A percentile compares a stretch with the other conserved stretches of the same genome.
Evolutionary conservation across 2,888 invertebrate species (phyloP).

Genomic region (Smittia aterrima): DNA sequence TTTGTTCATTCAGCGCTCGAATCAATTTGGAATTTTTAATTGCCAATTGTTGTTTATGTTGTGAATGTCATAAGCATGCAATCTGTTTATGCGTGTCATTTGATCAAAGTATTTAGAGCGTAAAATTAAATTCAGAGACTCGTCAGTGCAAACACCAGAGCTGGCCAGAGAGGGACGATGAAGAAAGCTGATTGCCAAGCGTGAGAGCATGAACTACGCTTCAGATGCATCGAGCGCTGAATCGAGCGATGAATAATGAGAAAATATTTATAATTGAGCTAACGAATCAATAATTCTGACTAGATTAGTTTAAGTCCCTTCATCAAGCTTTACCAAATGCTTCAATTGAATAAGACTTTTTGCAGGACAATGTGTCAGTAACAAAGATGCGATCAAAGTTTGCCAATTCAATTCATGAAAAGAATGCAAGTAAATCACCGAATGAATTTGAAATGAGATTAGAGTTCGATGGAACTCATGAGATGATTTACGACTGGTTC

Average conservation of each 20-base stretch:
- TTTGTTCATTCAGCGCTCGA: not conserved
- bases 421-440: too few species aligned
- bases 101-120: not conserved
- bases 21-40: conserved; percentile 1
- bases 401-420: too few species aligned
- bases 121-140: not conserved
- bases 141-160: not conserved
- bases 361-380: too few species aligned
- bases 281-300: too few species aligned
- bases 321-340: too few species aligned
- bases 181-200: not conserved
- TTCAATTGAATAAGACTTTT: too few species aligned
- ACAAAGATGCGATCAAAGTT: too few species aligned
- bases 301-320: too few species aligned
- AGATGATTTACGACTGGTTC: too few species aligned
- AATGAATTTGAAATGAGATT: too few species aligned
- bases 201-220: not conserved
- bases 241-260: not conserved
- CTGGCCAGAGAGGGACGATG: not conserved
- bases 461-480: too few species aligned
- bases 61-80: not conserved
- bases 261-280: not conserved
- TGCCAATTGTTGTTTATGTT: not conserved
- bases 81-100: not conserved
- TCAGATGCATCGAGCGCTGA: too few species aligned